These are phyloP conservation scores for Naso thynnoides DNA, from an alignment of 2,797 vertebrate genomes.

Conservation along the genomic window DNA sequence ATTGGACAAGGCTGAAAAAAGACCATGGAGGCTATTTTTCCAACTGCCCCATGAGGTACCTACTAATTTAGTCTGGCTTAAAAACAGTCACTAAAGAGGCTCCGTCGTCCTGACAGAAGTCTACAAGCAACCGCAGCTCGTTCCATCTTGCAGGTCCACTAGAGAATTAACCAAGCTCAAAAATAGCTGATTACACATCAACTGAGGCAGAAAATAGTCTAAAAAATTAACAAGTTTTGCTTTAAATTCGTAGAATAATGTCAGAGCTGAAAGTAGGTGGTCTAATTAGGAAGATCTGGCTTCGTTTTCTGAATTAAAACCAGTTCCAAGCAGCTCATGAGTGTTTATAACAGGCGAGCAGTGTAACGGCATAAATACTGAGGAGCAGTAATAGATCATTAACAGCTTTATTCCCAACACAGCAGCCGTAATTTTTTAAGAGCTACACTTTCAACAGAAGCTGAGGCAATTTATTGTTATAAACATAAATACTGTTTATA, in stretches of 20 bases:
- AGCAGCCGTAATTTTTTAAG: background rate
- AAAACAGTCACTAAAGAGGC: slow-evolving; percentile 37
- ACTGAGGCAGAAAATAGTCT: slow-evolving; percentile 37
- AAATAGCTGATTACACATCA: slow-evolving; percentile 43
- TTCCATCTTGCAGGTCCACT: slow-evolving; percentile 11
- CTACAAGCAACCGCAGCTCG: slow-evolving; percentile 29
- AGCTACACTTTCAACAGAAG: too few relatives aligned
- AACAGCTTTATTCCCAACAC: background rate
- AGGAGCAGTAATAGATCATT: background rate
- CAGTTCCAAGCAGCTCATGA: background rate
- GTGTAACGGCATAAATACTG: background rate
- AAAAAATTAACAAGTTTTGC: background rate
- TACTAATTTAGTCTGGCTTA: slow-evolving; percentile 43
- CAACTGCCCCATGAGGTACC: slow-evolving; percentile 28
- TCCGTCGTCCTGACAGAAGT: slow-evolving; percentile 14
- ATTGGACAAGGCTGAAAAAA: slow-evolving; percentile 24
- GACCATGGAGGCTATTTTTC: slow-evolving; percentile 29
- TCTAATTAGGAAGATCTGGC: background rate
- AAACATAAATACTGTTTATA: background rate
- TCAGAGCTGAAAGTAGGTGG: background rate
- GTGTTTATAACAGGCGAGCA: background rate
- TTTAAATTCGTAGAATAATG: background rate
- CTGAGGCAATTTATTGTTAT: too few relatives aligned
- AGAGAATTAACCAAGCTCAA: slow-evolving; percentile 23
- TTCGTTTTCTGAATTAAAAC: background rate